Conservation (phyloP, 2,797 vertebrate genomes). For the Buphagus erythrorhynchus region DNA sequence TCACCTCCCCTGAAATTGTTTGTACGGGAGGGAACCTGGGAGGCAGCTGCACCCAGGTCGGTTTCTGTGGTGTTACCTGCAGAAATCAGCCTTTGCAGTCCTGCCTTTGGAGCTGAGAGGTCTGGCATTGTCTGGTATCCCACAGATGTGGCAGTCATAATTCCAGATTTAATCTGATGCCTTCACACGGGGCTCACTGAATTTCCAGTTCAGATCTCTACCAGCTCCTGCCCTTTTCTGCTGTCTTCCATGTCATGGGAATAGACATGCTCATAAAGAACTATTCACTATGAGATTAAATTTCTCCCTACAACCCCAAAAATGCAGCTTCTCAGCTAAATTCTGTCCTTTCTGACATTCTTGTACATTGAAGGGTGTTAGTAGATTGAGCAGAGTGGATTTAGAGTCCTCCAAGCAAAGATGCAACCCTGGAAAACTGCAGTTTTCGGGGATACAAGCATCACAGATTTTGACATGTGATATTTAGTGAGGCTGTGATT, state of each 20-base stretch:
- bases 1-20: slow-evolving; percentile 24
- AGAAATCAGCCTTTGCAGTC: neutral
- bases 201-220: neutral
- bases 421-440: neutral
- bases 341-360: neutral
- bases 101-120: neutral
- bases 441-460: neutral
- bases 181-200: neutral
- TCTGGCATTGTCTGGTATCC: neutral
- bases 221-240: neutral
- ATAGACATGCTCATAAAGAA: neutral
- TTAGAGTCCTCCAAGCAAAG: neutral
- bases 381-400: neutral
- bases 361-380: neutral
- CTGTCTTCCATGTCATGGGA: neutral
- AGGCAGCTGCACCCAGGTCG: neutral
- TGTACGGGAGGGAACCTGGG: neutral
- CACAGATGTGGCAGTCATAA: neutral
- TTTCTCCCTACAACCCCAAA: neutral
- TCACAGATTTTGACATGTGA: neutral
- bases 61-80: neutral
- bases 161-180: neutral
- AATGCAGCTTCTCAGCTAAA: neutral
- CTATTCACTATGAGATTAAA: neutral
- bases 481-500: neutral